These are phyloP conservation scores for Porites evermanni DNA, from an alignment of 92 coral and sea anemone genomes.

Conservation along the genomic window DNA sequence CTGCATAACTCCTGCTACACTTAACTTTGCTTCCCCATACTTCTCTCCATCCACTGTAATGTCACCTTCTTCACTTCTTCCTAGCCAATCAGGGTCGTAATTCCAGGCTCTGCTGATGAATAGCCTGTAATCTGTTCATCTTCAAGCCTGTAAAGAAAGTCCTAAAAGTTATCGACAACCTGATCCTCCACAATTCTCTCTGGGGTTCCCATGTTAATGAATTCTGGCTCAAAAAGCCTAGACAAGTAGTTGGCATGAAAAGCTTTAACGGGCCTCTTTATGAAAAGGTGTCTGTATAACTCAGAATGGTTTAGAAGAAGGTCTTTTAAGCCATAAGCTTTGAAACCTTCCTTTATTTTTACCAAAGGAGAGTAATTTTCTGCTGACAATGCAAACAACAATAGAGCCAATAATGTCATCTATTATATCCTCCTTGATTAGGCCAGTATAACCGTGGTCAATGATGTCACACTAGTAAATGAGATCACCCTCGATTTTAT, in stretches of 20 bases:
- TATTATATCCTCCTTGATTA: constrained; percentile 12
- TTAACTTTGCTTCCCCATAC: too few species aligned
- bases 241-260: constrained; percentile 57
- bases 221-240: background rate
- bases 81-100: too few species aligned
- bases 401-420: constrained; percentile 16
- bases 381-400: constrained; percentile 17
- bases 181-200: background rate
- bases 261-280: constrained; percentile 16
- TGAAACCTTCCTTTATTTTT: constrained; percentile 50
- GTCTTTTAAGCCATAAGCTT: constrained; percentile 37
- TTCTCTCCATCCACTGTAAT: too few species aligned
- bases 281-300: constrained; percentile 42
- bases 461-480: constrained; percentile 6
- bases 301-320: constrained; percentile 43
- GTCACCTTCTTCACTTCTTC: too few species aligned
- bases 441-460: constrained; percentile 46
- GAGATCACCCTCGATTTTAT: constrained; percentile 21
- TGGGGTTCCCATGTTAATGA: background rate
- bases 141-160: too few species aligned
- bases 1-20: too few species aligned
- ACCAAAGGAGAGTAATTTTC: constrained; percentile 27
- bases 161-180: too few species aligned
- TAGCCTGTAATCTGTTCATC: too few species aligned
- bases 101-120: too few species aligned